phyloP scores from a whole-genome alignment of 1,140 invertebrate species.

The Conus betulinus region DNA sequence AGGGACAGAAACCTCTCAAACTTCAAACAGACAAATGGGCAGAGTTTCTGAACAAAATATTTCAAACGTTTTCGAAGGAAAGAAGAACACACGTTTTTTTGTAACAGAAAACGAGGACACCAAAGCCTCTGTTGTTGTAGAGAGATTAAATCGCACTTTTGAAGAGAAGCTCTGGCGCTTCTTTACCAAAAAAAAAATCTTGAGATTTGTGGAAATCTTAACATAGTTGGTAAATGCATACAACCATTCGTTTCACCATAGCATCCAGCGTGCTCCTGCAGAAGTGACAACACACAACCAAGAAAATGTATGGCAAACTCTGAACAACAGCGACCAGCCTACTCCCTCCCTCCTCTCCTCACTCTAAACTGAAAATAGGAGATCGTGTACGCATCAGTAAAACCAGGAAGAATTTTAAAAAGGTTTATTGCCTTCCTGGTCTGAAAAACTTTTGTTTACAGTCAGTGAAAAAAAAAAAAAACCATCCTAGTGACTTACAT shows the following conservation, averaged over 20 bases:
- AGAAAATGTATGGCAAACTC: slow-evolving; percentile 14
- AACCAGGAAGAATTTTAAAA: background rate
- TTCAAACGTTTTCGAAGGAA: slow-evolving; percentile 40
- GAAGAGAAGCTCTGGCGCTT: slow-evolving; percentile 75
- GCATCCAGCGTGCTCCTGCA: too few relatives aligned
- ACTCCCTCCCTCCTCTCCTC: background rate
- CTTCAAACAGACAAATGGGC: slow-evolving; percentile 38
- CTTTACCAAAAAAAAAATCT: slow-evolving; percentile 73
- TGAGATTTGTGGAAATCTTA: slow-evolving; percentile 73
- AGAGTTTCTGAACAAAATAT: slow-evolving; percentile 38
- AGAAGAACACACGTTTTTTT: background rate
- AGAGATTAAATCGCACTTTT: slow-evolving; percentile 76
- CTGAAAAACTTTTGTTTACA: background rate
- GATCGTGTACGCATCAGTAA: background rate
- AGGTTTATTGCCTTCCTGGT: background rate
- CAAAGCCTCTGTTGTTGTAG: slow-evolving; percentile 75
- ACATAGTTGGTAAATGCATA: slow-evolving; percentile 65
- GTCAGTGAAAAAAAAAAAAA: background rate
- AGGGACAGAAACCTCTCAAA: slow-evolving; percentile 10
- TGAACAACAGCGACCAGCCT: background rate
- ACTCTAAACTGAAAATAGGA: background rate
- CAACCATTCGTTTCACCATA: slow-evolving; percentile 74
- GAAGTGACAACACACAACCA: too few relatives aligned
- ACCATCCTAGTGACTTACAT: background rate
- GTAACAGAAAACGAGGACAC: slow-evolving; percentile 61